These are phyloP conservation scores for Tiliacea citrago DNA, from an alignment of 2,888 invertebrate genomes.

Conservation along the genomic window DNA sequence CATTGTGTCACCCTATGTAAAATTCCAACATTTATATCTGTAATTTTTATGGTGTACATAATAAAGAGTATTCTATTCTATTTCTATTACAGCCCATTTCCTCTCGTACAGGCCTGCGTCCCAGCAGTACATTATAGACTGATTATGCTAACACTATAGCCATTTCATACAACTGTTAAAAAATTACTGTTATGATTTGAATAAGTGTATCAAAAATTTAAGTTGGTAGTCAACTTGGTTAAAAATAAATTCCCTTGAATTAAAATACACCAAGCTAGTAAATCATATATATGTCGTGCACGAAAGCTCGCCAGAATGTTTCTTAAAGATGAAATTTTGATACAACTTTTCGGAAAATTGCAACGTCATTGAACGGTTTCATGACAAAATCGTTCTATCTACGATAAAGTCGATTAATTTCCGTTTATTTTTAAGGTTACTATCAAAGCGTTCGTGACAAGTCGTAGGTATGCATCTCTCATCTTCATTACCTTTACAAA, in stretches of 20 bases:
- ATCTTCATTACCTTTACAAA: constrained; percentile 46
- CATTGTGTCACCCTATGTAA: too few relatives aligned
- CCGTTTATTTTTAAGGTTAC: neutral
- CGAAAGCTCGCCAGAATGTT: neutral
- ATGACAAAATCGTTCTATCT: neutral
- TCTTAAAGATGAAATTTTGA: neutral
- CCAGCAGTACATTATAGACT: too few relatives aligned
- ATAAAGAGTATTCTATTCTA: too few relatives aligned
- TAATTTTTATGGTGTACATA: too few relatives aligned
- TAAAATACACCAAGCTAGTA: neutral
- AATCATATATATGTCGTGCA: neutral
- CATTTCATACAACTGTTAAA: neutral
- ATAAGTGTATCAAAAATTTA: neutral
- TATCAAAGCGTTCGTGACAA: neutral
- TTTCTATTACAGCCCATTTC: too few relatives aligned
- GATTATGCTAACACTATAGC: too few relatives aligned
- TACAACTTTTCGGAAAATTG: neutral
- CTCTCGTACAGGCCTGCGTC: too few relatives aligned
- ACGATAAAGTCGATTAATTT: neutral
- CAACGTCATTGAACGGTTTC: neutral
- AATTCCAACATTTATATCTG: too few relatives aligned
- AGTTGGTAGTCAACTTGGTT: neutral
- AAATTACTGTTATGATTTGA: neutral
- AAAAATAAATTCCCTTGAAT: neutral
- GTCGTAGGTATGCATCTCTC: constrained; percentile 27